These are phyloP conservation scores for Lagorchestes hirsutus DNA, from an alignment of 2,797 vertebrate genomes.

Conservation along the genomic window DNA sequence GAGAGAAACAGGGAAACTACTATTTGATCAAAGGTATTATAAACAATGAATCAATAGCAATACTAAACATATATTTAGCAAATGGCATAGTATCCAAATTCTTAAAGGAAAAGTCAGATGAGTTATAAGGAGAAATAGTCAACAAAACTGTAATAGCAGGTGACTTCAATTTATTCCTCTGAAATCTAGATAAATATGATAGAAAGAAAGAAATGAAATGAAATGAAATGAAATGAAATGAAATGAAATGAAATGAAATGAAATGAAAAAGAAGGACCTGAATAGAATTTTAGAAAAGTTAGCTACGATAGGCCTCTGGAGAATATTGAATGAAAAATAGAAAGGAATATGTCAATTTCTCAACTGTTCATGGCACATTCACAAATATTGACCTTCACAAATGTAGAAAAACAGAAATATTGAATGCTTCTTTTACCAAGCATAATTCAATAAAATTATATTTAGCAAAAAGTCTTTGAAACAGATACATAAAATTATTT, in stretches of 20 bases:
- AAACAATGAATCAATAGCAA: neutral
- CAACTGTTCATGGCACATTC: neutral
- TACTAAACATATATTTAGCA: neutral
- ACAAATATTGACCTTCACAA: neutral
- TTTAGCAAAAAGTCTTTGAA: neutral
- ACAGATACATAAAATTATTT: neutral
- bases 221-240: too few species aligned
- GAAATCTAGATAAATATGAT: neutral
- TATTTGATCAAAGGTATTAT: neutral
- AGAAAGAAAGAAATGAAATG: neutral
- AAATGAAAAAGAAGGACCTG: neutral
- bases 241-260: neutral
- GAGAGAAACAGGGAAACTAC: neutral
- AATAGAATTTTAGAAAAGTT: neutral
- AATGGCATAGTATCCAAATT: neutral
- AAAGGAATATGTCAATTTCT: neutral
- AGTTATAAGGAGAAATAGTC: neutral
- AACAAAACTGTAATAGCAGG: neutral
- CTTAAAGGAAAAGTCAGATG: neutral
- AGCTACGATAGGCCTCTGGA: neutral
- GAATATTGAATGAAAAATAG: neutral
- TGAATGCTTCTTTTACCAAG: neutral
- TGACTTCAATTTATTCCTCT: neutral
- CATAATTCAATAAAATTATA: neutral
- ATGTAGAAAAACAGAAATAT: neutral